These are phyloP conservation scores for Heliconius eleuchia DNA, from an alignment of 1,140 invertebrate genomes.

Conservation along the genomic window DNA sequence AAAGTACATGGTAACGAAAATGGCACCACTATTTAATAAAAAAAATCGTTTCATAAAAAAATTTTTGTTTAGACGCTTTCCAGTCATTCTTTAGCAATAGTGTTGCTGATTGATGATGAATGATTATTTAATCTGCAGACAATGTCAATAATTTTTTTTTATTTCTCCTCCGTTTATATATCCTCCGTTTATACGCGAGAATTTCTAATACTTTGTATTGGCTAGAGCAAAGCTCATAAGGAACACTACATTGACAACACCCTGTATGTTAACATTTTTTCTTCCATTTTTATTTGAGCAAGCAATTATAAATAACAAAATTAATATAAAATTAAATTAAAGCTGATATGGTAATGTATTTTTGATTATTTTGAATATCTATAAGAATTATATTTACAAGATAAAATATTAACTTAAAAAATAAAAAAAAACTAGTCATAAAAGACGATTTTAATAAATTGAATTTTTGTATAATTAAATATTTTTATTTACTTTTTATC, in stretches of 20 bases:
- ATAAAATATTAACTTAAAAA: background rate
- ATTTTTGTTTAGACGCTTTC: background rate
- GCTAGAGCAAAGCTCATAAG: constrained; percentile 39
- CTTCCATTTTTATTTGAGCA: constrained; percentile 33
- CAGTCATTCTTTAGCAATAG: background rate
- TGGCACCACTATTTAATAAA: constrained; percentile 52
- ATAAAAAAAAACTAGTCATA: background rate
- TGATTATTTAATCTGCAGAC: background rate
- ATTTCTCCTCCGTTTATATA: too few relatives aligned
- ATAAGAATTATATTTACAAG: background rate
- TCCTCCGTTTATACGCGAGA: constrained; percentile 12
- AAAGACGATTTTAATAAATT: background rate
- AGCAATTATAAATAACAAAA: constrained; percentile 37
- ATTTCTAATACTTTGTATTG: constrained; percentile 37
- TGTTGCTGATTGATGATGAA: too few relatives aligned
- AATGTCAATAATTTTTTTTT: background rate
- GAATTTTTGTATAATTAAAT: too few relatives aligned
- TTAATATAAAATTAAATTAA: constrained; percentile 51
- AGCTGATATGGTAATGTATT: constrained; percentile 70
- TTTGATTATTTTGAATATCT: constrained; percentile 21
- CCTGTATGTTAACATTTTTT: constrained; percentile 34
- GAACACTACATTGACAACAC: constrained; percentile 46
- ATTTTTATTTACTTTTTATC: background rate
- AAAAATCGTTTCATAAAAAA: constrained; percentile 4
- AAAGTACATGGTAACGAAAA: constrained; percentile 63